Conservation (phyloP, 2,888 invertebrate genomes). For the Leptura quadrifasciata region DNA sequence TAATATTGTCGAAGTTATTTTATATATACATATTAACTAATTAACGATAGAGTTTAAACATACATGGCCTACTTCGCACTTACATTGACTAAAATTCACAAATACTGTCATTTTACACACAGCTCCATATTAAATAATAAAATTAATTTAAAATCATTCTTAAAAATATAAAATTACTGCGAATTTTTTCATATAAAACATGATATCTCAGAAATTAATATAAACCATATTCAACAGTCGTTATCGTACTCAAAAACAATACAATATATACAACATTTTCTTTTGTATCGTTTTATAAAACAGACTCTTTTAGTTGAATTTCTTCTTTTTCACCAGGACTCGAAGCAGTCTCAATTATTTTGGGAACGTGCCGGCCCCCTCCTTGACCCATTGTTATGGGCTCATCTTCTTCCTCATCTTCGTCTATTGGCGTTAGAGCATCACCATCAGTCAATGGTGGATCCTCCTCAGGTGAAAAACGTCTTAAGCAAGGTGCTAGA, state of each 20-base stretch:
- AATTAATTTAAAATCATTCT: conserved; percentile 36
- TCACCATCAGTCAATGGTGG: conserved; percentile 73
- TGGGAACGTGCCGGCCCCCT: conserved; percentile 76
- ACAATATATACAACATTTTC: conserved; percentile 32
- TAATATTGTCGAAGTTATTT: conserved; percentile 59
- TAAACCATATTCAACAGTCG: conserved; percentile 40
- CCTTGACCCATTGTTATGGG: conserved; percentile 80
- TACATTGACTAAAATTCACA: conserved; percentile 61
- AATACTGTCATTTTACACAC: conserved; percentile 59
- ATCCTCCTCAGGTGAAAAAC: conserved; percentile 74
- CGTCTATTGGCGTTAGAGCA: conserved; percentile 88
- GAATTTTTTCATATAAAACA: conserved; percentile 38
- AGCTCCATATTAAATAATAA: conserved; percentile 32
- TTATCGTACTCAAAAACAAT: conserved; percentile 33
- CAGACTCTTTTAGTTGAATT: conserved; percentile 84
- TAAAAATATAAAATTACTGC: conserved; percentile 34
- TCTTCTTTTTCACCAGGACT: conserved; percentile 77
- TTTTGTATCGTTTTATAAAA: conserved; percentile 75
- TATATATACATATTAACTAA: conserved; percentile 58
- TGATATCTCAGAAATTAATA: conserved; percentile 46
- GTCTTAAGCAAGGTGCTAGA: conserved; percentile 84
- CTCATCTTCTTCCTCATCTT: conserved; percentile 84
- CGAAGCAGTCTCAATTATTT: conserved; percentile 87
- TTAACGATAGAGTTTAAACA: conserved; percentile 54
- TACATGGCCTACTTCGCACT: conserved; percentile 58